Evolutionary conservation across 37 sponge, comb jelly and placozoan genomes (phyloP).

Genomic region (Eunapius fragilis): DNA sequence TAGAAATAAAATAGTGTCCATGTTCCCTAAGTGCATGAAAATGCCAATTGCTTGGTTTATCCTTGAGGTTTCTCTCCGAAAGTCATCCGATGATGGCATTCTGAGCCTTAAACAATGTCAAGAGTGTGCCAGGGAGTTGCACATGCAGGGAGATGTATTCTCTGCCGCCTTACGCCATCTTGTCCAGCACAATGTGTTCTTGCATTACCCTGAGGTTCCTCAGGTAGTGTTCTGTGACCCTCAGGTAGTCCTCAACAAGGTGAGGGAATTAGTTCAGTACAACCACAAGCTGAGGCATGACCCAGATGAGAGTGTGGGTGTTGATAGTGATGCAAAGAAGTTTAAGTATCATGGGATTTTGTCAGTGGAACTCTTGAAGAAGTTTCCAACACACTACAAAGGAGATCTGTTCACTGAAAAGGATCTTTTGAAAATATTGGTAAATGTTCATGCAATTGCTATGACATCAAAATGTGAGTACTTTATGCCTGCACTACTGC

Average conservation of each 20-base stretch:
- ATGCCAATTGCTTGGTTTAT: slow-evolving; percentile 6
- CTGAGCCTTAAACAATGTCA: not conserved
- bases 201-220: too few species aligned
- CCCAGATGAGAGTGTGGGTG: not conserved
- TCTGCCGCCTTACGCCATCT: too few species aligned
- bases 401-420: not conserved
- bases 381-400: not conserved
- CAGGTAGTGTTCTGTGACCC: too few species aligned
- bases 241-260: too few species aligned
- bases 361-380: not conserved
- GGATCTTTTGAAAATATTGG: not conserved
- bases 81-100: not conserved
- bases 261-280: too few species aligned
- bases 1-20: not conserved
- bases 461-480: not conserved
- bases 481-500: too few species aligned
- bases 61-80: not conserved
- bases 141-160: too few species aligned
- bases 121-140: too few species aligned
- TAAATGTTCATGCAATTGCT: not conserved
- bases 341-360: slow-evolving; percentile 13
- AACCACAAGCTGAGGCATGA: too few species aligned
- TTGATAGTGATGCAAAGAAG: not conserved
- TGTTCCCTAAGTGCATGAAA: not conserved
- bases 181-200: too few species aligned